phyloP scores from a whole-genome alignment of 2,888 invertebrate species.

The Phortica okadai region DNA sequence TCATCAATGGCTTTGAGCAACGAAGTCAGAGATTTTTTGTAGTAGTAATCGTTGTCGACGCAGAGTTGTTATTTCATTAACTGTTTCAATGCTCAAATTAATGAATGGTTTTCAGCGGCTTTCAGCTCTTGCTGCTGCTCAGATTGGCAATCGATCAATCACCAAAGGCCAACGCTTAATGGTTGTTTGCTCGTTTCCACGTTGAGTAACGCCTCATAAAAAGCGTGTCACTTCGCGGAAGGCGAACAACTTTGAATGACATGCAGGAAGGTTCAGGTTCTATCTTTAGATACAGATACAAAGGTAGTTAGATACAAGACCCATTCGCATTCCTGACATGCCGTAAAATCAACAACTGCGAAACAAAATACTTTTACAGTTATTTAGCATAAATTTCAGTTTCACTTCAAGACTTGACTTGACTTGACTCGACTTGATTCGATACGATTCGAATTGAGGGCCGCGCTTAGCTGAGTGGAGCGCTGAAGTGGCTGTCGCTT shows the following conservation, averaged over 20 bases:
- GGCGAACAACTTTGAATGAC: not conserved
- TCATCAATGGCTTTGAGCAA: not conserved
- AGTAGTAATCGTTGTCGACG: not conserved
- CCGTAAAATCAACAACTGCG: constrained; percentile 2
- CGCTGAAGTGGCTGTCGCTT: constrained; percentile 15
- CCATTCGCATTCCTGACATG: constrained; percentile 5
- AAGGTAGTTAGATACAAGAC: not conserved
- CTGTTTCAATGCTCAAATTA: constrained; percentile 68
- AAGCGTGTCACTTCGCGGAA: no score
- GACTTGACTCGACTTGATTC: no score
- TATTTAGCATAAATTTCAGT: constrained; percentile 54
- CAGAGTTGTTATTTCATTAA: constrained; percentile 51
- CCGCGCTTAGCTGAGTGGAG: not conserved
- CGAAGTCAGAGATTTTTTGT: not conserved
- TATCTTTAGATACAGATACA: not conserved
- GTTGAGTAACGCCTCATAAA: no score
- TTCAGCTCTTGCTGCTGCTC: constrained; percentile 35
- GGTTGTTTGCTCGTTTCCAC: no score
- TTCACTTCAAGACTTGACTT: constrained; percentile 39
- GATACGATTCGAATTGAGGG: no score
- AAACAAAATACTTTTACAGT: constrained; percentile 48
- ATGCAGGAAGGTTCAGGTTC: not conserved
- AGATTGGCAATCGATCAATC: not conserved
- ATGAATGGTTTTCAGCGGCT: constrained; percentile 66
- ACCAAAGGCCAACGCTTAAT: not conserved